phyloP scores from a whole-genome alignment of 2,888 invertebrate genomes.

The Nemapogon koenigi region DNA sequence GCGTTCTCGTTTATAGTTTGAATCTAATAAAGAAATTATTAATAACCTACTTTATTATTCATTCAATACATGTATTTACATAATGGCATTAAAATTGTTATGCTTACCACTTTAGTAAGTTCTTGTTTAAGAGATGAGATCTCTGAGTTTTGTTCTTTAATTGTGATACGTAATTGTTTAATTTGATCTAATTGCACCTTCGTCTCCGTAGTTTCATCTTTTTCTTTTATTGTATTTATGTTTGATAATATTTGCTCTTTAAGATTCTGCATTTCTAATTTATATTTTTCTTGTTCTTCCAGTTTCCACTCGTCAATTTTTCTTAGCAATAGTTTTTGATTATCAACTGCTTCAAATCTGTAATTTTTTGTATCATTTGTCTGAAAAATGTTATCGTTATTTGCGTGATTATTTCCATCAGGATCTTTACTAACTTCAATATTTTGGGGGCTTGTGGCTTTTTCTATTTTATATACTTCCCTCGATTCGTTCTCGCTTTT shows the following conservation, averaged over 20 bases:
- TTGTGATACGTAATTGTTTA: constrained; percentile 41
- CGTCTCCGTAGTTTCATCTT: constrained; percentile 21
- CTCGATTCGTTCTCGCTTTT: constrained; percentile 19
- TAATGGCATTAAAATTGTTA: no score
- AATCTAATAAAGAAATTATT: constrained; percentile 23
- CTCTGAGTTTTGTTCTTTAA: constrained; percentile 59
- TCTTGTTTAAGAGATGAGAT: constrained; percentile 52
- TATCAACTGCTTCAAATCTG: constrained; percentile 22
- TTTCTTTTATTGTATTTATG: constrained; percentile 36
- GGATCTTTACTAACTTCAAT: neutral
- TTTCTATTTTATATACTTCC: constrained; percentile 10
- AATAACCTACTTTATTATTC: no score
- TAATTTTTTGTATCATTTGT: neutral
- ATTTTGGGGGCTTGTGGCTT: constrained; percentile 9
- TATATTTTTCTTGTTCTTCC: constrained; percentile 59
- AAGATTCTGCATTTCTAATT: constrained; percentile 51
- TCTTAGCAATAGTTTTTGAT: constrained; percentile 35
- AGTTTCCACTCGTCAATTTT: constrained; percentile 59
- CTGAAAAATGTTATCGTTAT: constrained; percentile 10
- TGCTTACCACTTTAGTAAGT: constrained; percentile 41
- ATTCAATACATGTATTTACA: neutral
- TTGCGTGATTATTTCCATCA: neutral
- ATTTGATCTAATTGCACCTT: constrained; percentile 30
- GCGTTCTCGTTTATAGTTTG: constrained; percentile 1
- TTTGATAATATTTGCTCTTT: constrained; percentile 44